Evolutionary conservation across 1,140 invertebrate genomes (phyloP).

Genomic region (Hypothenemus hampei): DNA sequence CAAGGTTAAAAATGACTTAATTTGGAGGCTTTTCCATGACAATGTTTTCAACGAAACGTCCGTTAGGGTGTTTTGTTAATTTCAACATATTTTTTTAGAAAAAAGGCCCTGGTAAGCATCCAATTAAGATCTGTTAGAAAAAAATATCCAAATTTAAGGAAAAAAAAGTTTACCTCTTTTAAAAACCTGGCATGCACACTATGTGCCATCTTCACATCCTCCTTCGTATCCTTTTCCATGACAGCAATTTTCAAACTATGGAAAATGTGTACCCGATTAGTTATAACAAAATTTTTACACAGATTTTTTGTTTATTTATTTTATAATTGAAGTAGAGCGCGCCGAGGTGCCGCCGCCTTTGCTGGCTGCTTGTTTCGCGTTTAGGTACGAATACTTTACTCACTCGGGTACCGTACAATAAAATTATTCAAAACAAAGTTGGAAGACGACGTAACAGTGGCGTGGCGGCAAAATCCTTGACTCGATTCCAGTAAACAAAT

Average conservation of each 20-base stretch:
- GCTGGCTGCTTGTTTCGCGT: not conserved
- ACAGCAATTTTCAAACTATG: not conserved
- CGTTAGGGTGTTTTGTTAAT: too few species aligned
- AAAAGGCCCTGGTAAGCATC: too few species aligned
- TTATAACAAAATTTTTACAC: too few species aligned
- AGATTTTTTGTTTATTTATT: conserved; percentile 13
- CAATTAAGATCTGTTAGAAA: too few species aligned
- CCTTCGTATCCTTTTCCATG: conserved; percentile 3
- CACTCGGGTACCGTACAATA: too few species aligned
- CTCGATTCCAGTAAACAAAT: conserved; percentile 18
- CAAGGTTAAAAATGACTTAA: too few species aligned
- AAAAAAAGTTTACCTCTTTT: conserved; percentile 20
- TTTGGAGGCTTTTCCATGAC: too few species aligned
- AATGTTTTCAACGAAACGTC: too few species aligned
- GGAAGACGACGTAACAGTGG: too few species aligned
- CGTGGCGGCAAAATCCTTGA: conserved; percentile 22
- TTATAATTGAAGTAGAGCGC: not conserved
- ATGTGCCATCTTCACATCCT: conserved; percentile 6
- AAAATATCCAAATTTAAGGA: too few species aligned
- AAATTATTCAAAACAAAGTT: conserved; percentile 14
- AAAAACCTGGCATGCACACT: conserved; percentile 25
- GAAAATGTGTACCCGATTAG: too few species aligned
- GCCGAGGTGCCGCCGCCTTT: not conserved
- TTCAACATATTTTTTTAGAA: too few species aligned
- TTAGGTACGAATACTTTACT: conserved; percentile 4